Conservation (phyloP, 2,797 vertebrate species). For the Mus minutoides region DNA sequence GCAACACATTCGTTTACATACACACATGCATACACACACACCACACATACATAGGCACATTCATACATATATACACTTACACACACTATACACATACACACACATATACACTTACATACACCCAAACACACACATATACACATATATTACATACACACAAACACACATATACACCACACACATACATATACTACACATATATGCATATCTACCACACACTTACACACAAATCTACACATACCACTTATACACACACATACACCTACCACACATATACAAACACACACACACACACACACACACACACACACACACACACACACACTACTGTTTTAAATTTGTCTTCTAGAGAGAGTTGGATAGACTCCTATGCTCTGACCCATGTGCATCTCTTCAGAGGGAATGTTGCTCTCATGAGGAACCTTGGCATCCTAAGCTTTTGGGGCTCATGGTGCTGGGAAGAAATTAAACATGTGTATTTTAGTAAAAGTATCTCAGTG, state of each 20-base stretch:
- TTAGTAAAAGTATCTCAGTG: background rate
- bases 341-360: constrained; percentile 79
- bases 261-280: background rate
- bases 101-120: background rate
- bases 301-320: background rate
- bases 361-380: constrained; percentile 80
- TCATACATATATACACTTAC: background rate
- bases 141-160: background rate
- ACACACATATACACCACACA: background rate
- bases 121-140: background rate
- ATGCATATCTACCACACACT: background rate
- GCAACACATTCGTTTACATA: background rate
- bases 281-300: background rate
- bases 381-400: constrained; percentile 81
- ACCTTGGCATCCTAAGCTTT: background rate
- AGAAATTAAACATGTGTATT: background rate
- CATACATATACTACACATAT: background rate
- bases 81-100: background rate
- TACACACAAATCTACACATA: background rate
- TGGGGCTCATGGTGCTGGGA: background rate
- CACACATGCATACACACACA: background rate
- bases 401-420: constrained; percentile 50
- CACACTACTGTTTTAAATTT: constrained; percentile 32
- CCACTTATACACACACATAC: background rate
- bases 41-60: background rate